A percentile compares a stretch with the other conserved stretches of the same genome.
These are phyloP conservation scores for Palloptera scutellata DNA, from an alignment of 2,888 invertebrate genomes.

Conservation along the genomic window DNA sequence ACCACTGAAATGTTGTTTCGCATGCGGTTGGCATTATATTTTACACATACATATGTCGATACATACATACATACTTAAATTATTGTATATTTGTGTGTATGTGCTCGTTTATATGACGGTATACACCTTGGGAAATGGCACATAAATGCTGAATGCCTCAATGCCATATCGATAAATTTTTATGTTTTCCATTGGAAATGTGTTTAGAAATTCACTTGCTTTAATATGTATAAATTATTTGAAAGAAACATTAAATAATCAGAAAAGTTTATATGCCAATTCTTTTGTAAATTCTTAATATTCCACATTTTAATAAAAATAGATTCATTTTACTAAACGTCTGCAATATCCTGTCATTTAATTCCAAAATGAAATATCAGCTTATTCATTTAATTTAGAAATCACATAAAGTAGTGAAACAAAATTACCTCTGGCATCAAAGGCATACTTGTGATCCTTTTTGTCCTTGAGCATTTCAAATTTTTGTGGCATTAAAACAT, in stretches of 20 bases:
- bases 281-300: not conserved
- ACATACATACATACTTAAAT: conserved; percentile 24
- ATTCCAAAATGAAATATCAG: no score
- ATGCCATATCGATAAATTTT: conserved; percentile 12
- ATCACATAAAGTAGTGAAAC: not conserved
- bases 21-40: no score
- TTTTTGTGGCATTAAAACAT: conserved; percentile 56
- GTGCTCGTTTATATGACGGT: conserved; percentile 32
- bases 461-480: conserved; percentile 56
- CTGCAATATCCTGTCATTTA: no score
- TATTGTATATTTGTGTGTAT: conserved; percentile 21
- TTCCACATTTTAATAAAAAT: not conserved
- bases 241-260: no score
- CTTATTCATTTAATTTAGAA: no score
- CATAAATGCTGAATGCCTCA: conserved; percentile 37
- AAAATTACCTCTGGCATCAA: conserved; percentile 49
- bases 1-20: not conserved
- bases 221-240: no score
- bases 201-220: no score
- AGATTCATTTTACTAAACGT: not conserved
- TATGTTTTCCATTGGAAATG: not conserved
- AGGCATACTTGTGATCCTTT: conserved; percentile 53
- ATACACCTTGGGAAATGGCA: conserved; percentile 37
- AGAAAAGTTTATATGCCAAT: no score
- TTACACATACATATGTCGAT: no score